Conservation (phyloP, 2,888 invertebrate species). For the Metalampra italica region DNA sequence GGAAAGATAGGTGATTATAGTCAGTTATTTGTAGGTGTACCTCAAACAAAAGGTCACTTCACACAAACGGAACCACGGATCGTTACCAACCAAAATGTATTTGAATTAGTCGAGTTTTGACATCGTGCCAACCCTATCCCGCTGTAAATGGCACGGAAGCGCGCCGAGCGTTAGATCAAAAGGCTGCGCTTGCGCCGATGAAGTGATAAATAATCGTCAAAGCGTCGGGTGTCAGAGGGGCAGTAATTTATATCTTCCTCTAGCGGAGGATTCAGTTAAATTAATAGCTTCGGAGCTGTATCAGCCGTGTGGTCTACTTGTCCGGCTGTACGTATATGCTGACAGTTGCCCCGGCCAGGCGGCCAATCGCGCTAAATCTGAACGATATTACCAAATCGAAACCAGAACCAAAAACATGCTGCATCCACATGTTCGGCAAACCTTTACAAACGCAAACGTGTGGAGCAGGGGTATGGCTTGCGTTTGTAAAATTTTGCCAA, state of each 20-base stretch:
- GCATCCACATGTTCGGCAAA: too few relatives aligned
- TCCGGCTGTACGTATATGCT: background rate
- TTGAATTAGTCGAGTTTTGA: background rate
- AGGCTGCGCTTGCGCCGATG: slow-evolving; percentile 34
- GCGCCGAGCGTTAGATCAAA: slow-evolving; percentile 43
- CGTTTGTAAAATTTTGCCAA: too few relatives aligned
- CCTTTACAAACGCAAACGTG: too few relatives aligned
- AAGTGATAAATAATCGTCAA: slow-evolving; percentile 36
- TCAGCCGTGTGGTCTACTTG: background rate
- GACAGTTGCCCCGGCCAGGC: too few relatives aligned
- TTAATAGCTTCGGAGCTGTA: background rate
- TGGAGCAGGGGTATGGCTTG: too few relatives aligned
- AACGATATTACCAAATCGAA: too few relatives aligned
- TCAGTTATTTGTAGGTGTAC: background rate
- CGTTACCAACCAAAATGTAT: too few relatives aligned
- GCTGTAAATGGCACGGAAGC: slow-evolving; percentile 18
- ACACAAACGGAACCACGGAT: too few relatives aligned
- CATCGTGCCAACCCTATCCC: slow-evolving; percentile 9
- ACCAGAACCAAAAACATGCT: too few relatives aligned
- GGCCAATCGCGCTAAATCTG: too few relatives aligned
- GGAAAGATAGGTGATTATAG: too few relatives aligned
- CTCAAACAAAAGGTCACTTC: background rate
- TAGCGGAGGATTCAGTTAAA: background rate
- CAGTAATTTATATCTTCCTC: slow-evolving; percentile 4
- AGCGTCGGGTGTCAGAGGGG: background rate